Percentiles rank a stretch among this genome's conserved stretches.
These are phyloP conservation scores for Ondatra zibethicus DNA, from an alignment of 2,113 vertebrate genomes.

Conservation along the genomic window DNA sequence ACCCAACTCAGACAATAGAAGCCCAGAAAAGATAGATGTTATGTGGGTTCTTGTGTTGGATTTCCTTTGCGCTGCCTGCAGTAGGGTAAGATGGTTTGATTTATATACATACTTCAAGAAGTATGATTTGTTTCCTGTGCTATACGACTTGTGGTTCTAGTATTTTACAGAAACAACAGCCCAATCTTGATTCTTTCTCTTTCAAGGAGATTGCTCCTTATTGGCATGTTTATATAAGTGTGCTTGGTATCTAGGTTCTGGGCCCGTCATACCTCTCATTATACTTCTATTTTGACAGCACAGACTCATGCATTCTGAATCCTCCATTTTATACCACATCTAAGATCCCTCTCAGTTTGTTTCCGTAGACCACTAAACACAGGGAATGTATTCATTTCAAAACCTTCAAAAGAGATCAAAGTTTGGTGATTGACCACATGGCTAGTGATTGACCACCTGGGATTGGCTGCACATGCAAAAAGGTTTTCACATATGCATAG, in stretches of 20 bases:
- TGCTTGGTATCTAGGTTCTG: background rate
- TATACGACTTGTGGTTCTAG: background rate
- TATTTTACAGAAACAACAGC: background rate
- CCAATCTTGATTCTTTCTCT: background rate
- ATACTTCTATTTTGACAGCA: background rate
- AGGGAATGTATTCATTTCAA: background rate
- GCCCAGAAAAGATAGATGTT: background rate
- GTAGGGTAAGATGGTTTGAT: background rate
- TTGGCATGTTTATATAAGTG: background rate
- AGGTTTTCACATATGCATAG: constrained; percentile 10
- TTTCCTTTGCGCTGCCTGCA: background rate
- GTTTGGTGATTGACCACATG: background rate
- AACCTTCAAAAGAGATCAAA: background rate
- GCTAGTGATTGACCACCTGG: constrained; percentile 55
- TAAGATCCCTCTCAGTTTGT: background rate
- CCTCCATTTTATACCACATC: background rate
- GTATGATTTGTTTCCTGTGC: background rate
- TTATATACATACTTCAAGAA: background rate
- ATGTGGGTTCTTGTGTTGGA: background rate
- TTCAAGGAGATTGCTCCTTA: background rate
- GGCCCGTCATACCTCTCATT: background rate
- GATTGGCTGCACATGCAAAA: constrained; percentile 41
- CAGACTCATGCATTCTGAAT: background rate
- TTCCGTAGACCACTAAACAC: background rate
- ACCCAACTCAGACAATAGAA: background rate